Conservation (phyloP, 2,888 invertebrate genomes). For the Acrocyrtus sp. region DNA sequence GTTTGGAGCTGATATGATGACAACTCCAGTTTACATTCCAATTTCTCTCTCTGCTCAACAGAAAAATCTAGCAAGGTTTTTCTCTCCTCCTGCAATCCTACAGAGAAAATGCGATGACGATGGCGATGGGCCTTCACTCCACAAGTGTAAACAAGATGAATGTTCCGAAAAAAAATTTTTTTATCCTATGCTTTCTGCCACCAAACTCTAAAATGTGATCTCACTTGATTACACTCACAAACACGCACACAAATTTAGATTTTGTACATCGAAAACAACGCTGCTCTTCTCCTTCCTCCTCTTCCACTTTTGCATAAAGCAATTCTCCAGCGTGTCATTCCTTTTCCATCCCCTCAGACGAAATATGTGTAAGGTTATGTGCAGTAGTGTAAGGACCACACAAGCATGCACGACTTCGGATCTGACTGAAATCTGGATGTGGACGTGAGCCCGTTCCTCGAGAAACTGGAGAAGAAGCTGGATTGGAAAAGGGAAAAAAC, state of each 20-base stretch:
- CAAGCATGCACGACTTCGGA: background rate
- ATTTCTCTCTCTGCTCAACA: conserved; percentile 2
- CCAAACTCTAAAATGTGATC: too few species aligned
- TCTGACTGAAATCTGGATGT: background rate
- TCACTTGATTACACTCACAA: too few species aligned
- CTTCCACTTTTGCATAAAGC: conserved; percentile 22
- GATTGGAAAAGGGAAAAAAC: background rate
- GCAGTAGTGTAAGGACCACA: conserved; percentile 8
- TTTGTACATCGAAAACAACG: background rate
- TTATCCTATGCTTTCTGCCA: too few species aligned
- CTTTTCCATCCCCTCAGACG: conserved; percentile 8
- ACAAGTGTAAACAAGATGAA: background rate
- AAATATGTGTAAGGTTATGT: background rate
- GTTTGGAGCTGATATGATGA: conserved; percentile 1
- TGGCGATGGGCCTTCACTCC: background rate
- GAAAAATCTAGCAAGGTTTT: background rate
- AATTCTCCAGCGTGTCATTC: conserved; percentile 43
- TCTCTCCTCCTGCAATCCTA: too few species aligned
- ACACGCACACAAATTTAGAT: background rate
- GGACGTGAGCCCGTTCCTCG: background rate
- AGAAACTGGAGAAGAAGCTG: background rate
- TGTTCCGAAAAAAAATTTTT: background rate
- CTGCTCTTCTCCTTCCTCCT: conserved; percentile 6
- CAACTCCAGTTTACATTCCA: conserved; percentile 22
- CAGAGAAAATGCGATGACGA: background rate